Conservation (phyloP, 2,797 vertebrate genomes). For the Ispidina lecontei region DNA sequence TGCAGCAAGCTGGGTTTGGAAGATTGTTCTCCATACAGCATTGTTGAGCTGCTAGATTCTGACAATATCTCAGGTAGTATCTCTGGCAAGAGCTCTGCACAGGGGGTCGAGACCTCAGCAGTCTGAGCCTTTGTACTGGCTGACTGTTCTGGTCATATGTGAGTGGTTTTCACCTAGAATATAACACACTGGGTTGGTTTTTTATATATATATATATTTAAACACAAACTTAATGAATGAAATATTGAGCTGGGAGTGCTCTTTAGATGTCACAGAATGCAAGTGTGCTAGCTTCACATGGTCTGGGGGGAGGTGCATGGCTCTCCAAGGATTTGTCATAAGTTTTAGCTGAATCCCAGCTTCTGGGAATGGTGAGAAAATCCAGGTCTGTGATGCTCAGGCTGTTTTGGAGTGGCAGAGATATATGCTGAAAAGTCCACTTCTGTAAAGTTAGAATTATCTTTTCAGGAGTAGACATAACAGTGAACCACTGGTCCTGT, state of each 20-base stretch:
- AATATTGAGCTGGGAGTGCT: background rate
- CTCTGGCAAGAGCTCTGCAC: constrained; percentile 85
- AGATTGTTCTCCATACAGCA: constrained; percentile 96
- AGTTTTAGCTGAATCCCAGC: background rate
- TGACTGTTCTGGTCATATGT: background rate
- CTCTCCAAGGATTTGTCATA: constrained; percentile 20
- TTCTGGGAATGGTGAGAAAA: background rate
- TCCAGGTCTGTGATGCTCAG: background rate
- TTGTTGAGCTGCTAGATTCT: constrained; percentile 95
- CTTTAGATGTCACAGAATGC: constrained; percentile 37
- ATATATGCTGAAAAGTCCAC: background rate
- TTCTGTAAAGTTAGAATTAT: background rate
- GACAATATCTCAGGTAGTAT: constrained; percentile 91
- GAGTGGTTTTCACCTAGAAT: constrained; percentile 15
- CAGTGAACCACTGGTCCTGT: background rate
- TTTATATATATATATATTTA: background rate
- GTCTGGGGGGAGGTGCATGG: constrained; percentile 17
- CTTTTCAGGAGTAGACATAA: background rate
- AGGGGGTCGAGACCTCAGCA: constrained; percentile 89
- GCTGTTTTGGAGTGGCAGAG: background rate
- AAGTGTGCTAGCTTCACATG: background rate
- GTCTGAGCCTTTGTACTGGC: constrained; percentile 80
- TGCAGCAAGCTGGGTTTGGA: constrained; percentile 95
- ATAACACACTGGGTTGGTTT: background rate
- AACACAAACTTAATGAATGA: constrained; percentile 1